Conservation (phyloP, 2,113 vertebrate genomes). For the Centrocercus urophasianus region DNA sequence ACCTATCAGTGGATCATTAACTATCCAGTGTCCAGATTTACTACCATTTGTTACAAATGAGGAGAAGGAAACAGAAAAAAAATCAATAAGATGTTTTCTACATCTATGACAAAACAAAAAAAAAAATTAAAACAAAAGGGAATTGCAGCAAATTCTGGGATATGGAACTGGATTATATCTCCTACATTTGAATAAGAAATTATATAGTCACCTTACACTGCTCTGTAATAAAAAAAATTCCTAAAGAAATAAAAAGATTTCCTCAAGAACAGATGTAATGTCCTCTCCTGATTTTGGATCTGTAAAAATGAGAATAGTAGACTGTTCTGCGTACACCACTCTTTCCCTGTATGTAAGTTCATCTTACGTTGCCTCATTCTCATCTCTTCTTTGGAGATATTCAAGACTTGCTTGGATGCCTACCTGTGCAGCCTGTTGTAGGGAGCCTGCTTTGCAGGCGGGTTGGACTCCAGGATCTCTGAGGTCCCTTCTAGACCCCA, state of each 20-base stretch:
- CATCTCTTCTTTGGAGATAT: too few species aligned
- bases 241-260: background rate
- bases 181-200: background rate
- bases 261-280: background rate
- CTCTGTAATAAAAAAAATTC: background rate
- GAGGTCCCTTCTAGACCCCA: too few species aligned
- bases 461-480: too few species aligned
- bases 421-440: too few species aligned
- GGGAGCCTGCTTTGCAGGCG: too few species aligned
- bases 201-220: background rate
- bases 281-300: background rate
- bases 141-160: background rate
- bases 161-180: background rate
- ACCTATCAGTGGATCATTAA: background rate
- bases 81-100: accelerated
- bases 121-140: background rate
- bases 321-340: background rate
- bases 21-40: background rate
- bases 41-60: background rate
- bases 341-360: background rate
- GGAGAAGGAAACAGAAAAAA: background rate
- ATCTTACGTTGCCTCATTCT: background rate
- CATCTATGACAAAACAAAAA: background rate
- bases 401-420: too few species aligned
- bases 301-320: background rate